Evolutionary conservation across 2,113 vertebrate species (phyloP).

Genomic region (Turdus rufiventris): DNA sequence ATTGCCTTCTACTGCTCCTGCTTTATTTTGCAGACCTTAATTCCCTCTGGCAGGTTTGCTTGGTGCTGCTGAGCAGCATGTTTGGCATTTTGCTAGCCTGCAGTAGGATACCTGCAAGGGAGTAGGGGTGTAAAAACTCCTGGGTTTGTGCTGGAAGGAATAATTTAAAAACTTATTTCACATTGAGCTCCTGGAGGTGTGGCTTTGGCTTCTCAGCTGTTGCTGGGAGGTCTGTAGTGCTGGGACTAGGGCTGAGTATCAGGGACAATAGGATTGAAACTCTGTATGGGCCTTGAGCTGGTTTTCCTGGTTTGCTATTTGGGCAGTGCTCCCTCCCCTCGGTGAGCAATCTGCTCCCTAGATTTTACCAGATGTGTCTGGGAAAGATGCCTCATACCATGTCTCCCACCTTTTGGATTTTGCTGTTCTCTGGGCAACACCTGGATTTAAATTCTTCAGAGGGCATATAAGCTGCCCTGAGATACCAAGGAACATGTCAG

Average conservation of each 20-base stretch:
- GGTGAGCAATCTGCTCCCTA: background rate
- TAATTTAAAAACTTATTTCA: background rate
- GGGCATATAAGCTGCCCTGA: background rate
- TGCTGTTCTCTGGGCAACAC: background rate
- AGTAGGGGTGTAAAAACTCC: background rate
- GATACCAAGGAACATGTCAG: background rate
- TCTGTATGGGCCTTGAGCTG: accelerated
- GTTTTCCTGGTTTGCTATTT: background rate
- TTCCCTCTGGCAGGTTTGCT: background rate
- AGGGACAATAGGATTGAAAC: background rate
- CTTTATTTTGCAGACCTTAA: background rate
- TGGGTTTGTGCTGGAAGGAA: background rate
- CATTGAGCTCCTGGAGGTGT: background rate
- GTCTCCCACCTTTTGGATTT: background rate
- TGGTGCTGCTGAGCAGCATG: background rate
- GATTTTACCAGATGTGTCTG: background rate
- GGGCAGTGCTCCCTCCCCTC: background rate
- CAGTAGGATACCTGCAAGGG: background rate
- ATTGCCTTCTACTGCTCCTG: background rate
- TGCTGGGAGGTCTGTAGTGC: background rate
- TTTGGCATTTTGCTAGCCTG: background rate
- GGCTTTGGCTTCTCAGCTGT: background rate
- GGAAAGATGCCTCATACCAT: background rate
- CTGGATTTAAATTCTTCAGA: background rate
- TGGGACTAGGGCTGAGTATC: background rate